phyloP scores from a whole-genome alignment of 1,140 invertebrate genomes.

The Drosophila trapezifrons region DNA sequence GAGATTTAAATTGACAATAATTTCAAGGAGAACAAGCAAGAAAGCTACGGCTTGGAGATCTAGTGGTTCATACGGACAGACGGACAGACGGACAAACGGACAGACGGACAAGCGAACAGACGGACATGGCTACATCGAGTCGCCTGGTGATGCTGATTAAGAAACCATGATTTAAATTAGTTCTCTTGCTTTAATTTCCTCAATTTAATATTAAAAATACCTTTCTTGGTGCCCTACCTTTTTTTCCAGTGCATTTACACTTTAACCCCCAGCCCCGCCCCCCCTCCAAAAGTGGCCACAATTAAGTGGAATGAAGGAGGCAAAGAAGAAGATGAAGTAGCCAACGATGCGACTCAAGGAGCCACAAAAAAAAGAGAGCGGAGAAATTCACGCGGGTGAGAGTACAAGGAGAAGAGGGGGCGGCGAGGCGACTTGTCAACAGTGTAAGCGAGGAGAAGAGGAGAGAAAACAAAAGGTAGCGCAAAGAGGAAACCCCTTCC shows the following conservation, averaged over 20 bases:
- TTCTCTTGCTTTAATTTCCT: no score
- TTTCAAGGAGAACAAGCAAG: no score
- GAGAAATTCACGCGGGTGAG: conserved; percentile 1
- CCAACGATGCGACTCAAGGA: conserved; percentile 30
- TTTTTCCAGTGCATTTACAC: conserved; percentile 7
- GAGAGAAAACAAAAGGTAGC: conserved; percentile 16
- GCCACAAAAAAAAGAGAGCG: conserved; percentile 5
- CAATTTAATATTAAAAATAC: neutral
- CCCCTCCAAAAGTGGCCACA: conserved; percentile 35
- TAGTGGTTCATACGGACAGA: no score
- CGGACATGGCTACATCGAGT: neutral
- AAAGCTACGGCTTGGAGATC: no score
- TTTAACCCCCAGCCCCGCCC: neutral
- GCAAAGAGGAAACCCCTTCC: conserved; percentile 5
- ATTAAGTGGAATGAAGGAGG: conserved; percentile 39
- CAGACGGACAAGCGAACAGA: no score
- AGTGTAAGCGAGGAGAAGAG: conserved; percentile 13
- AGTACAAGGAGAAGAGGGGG: neutral
- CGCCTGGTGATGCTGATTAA: neutral
- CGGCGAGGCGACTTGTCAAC: conserved; percentile 34
- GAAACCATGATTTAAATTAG: neutral
- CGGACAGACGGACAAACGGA: no score
- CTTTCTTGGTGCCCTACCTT: no score
- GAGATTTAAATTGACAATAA: no score
- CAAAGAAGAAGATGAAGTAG: conserved; percentile 37